Evolutionary conservation across 1,140 invertebrate genomes (phyloP), one percentile per base, ranked within the genome.

Genomic region (Oppia nitens): DNA sequence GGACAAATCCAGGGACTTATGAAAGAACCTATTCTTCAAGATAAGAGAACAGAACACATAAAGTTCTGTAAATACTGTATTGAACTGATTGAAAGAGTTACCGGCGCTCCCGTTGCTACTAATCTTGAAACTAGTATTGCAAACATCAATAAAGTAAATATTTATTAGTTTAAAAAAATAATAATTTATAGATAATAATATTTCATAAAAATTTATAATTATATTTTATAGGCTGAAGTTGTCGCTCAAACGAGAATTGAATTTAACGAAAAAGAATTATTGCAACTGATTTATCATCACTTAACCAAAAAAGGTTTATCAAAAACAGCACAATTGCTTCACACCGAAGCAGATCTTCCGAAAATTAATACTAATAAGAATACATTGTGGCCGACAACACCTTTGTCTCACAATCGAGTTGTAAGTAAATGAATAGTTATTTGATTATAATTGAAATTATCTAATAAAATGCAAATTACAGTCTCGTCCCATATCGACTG

Each of bases 1-100:
- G 89, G 89, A 11, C 87, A 92, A 67, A 78, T 98, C 60, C 90
- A 96, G 72, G 79, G 72, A 27, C 62, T 98, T 24, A 96, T 96
- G 86, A 83, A 88, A 62, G 91, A 96, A 75, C 94, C 95, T 25
- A 90, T 82, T 61, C 74, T 97, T 1, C 90, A 95, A 75, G 95
- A 98, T 72, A 95, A 93, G 72, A 76, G 89, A 0, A 82, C 85
- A 61, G 91, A 97, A 66, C 94, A 98, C 72, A 85, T 93, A 0
- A 83, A 83, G 68, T 98, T 98, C 73, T 93, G 95, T 72, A 92
- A 92, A 70, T 90, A 92, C 71, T 90, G 91, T 3, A 73, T 92
- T 20, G 85, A 93, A 66, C 73, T 98, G 17, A 77, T 98, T 57
- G 89, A 94, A 71, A 75, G 83, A 2, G 85, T 98, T 2, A 90